Base-by-base conservation (phyloP, 2,888 invertebrate species). In the Agriotes lineatus region DNA sequence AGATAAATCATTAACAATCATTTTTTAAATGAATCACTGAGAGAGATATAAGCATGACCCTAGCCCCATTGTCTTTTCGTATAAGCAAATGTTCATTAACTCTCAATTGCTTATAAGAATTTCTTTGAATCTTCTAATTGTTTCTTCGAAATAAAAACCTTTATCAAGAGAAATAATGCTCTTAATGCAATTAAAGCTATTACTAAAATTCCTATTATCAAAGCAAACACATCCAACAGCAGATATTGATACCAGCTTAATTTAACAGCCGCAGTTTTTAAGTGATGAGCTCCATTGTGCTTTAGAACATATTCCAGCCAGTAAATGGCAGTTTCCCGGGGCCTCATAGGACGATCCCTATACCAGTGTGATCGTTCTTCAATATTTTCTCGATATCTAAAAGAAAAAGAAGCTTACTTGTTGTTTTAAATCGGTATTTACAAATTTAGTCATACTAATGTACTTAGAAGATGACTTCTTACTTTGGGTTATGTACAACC, bases 401-500 rank as follows among this genome's bases (percentile, higher is more conserved):
- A 69, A 69, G n/a, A 16, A 0, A 18, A 16, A 2, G 9, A 9
- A 5, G 2, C 30, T 6, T 30, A 30, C 9, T 9, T 4, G 4
- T 6, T 30, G 30, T 30, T 30, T 19, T 30, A 30, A 30, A 7
- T 18, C 4, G 4, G 4, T 14, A 44, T 5, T 44, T 44, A 14
- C 16, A 30, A 9, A 6, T 6, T 35, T 35, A 1, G n/a, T 10
- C 1, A 35, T 35, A 9, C 1, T 35, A 10, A 35, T 10, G n/a
- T 4, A 10, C n/a, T 35, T n/a, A n/a, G n/a, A n/a, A 35, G n/a
- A 35, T n/a, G 9, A 10, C 6, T 39, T 30, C 6, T 25, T 54
- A 54, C 54, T 37, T 54, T n/a, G 63, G 56, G 14, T 87, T 83
- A 1, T 75, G 75, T 3, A 85, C 76, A 4, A 86, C 74, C 65